Conservation (phyloP, 2,113 vertebrate species). For the Andinoacara biseriatus region DNA sequence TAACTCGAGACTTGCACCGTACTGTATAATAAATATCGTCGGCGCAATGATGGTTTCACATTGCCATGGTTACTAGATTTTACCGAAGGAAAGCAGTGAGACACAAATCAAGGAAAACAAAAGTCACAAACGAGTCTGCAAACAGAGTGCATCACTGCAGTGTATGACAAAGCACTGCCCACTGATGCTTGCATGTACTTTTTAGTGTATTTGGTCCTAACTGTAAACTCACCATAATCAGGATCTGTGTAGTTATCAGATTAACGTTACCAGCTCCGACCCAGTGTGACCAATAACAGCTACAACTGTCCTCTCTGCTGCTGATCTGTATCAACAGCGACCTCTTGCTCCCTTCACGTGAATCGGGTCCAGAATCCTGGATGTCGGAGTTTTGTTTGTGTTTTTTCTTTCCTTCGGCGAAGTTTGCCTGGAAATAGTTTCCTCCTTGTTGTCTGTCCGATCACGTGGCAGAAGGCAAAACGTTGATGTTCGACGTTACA, state of each 20-base stretch:
- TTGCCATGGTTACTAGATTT: slow-evolving; percentile 56
- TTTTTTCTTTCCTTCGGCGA: not conserved
- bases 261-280: not conserved
- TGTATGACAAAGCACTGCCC: not conserved
- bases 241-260: not conserved
- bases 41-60: not conserved
- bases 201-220: not conserved
- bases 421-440: slow-evolving; percentile 12
- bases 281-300: not conserved
- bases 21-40: not conserved
- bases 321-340: not conserved
- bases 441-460: not conserved
- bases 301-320: not conserved
- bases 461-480: not conserved
- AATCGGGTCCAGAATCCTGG: not conserved
- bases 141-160: not conserved
- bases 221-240: slow-evolving; percentile 33
- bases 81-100: not conserved
- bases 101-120: not conserved
- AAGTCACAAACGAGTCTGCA: not conserved
- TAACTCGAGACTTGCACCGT: not conserved
- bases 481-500: not conserved
- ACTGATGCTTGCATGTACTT: not conserved
- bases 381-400: fast-evolving
- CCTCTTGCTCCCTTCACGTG: not conserved